These are phyloP conservation scores for Hippocampus mohnikei DNA, from an alignment of 2,113 vertebrate species.

Conservation along the genomic window DNA sequence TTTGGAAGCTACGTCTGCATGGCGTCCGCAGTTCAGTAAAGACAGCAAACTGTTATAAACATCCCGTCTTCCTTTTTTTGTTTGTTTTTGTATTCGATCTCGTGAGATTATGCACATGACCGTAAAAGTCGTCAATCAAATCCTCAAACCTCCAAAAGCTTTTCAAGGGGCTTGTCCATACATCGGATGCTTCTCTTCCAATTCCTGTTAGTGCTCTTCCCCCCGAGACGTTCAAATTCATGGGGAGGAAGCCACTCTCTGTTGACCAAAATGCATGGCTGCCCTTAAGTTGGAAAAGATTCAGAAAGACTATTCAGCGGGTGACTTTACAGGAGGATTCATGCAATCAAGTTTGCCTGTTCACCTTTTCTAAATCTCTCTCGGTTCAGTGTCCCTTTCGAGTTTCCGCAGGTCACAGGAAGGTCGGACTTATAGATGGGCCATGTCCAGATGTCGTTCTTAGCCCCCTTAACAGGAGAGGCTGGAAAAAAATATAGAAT, in stretches of 20 bases:
- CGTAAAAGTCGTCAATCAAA: background rate
- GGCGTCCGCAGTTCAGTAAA: too few relatives aligned
- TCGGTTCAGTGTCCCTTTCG: conserved; percentile 33
- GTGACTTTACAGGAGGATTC: background rate
- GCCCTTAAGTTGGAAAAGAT: conserved; percentile 40
- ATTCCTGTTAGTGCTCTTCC: conserved; percentile 44
- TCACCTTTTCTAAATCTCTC: conserved; percentile 61
- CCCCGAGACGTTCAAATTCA: conserved; percentile 57
- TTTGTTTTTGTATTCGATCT: background rate
- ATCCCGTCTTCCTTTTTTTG: too few relatives aligned
- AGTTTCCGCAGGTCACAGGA: conserved; percentile 59
- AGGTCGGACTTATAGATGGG: conserved; percentile 46
- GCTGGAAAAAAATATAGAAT: conserved; percentile 26
- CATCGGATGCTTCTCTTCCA: conserved; percentile 68
- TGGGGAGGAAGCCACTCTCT: conserved; percentile 49
- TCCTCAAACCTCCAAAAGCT: conserved; percentile 57
- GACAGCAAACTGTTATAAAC: too few relatives aligned
- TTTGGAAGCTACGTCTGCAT: too few relatives aligned
- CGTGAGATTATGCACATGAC: background rate
- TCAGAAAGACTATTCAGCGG: background rate
- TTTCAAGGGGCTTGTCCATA: conserved; percentile 22
- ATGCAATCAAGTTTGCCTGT: background rate
- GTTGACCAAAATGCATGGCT: conserved; percentile 42
- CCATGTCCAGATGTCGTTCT: conserved; percentile 57
- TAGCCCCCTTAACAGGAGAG: conserved; percentile 47